phyloP scores from a whole-genome alignment of 2,888 invertebrate species.

The Mesoligia furuncula region DNA sequence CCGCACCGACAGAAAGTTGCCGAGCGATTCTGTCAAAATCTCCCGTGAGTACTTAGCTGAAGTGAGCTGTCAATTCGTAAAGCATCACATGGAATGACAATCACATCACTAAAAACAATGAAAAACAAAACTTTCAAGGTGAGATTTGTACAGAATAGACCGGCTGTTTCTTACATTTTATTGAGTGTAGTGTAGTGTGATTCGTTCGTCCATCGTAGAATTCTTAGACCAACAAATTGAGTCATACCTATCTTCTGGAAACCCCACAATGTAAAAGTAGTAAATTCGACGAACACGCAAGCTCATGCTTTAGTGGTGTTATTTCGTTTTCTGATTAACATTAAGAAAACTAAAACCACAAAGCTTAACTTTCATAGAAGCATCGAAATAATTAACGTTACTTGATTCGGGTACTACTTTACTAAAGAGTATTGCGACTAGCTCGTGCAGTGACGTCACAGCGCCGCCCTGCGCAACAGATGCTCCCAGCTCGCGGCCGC shows the following conservation, averaged over 20 bases:
- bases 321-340: constrained; percentile 11
- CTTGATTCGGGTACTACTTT: background rate
- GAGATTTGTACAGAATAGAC: no score
- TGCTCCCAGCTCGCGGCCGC: constrained; percentile 7
- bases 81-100: no score
- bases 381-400: background rate
- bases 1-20: background rate
- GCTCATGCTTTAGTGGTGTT: background rate
- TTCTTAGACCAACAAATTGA: constrained; percentile 1
- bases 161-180: background rate
- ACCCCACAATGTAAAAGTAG: background rate
- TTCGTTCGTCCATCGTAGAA: background rate
- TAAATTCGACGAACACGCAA: background rate
- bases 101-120: no score
- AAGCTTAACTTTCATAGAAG: background rate
- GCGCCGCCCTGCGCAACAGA: constrained; percentile 20
- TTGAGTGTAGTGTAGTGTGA: background rate
- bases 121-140: no score
- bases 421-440: background rate
- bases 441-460: constrained; percentile 43
- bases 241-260: constrained; percentile 9
- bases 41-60: no score
- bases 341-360: background rate
- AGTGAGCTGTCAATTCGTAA: no score
- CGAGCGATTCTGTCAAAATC: no score